A percentile compares a stretch with the other conserved stretches of the same genome.
Conservation (phyloP, 2,888 invertebrate genomes). For the Mesorhabditis spiculigera region DNA sequence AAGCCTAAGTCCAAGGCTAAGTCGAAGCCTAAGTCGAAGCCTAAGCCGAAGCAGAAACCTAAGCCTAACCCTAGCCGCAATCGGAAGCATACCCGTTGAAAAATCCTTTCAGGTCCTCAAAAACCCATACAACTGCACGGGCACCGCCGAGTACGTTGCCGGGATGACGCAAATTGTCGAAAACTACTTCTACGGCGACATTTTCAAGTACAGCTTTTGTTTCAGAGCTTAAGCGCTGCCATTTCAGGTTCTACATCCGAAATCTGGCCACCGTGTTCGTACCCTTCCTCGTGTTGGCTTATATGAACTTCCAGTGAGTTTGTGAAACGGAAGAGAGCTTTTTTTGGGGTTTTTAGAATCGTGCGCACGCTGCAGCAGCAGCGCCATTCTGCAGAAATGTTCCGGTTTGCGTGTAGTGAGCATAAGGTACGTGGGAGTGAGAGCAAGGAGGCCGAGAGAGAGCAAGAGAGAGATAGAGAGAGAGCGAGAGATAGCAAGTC, state of each 20-base stretch:
- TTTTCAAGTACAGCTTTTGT: conserved; percentile 26
- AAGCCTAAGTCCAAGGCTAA: too few relatives aligned
- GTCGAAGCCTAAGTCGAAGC: too few relatives aligned
- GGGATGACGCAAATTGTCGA: conserved; percentile 37
- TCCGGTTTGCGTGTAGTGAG: conserved; percentile 47
- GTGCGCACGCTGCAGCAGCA: conserved; percentile 47
- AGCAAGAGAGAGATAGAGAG: too few relatives aligned
- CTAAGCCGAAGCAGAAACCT: too few relatives aligned
- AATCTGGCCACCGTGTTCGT: conserved; percentile 53
- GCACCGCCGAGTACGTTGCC: conserved; percentile 41
- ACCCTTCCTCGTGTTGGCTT: conserved; percentile 48
- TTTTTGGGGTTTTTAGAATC: conserved; percentile 16
- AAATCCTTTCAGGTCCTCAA: conserved; percentile 29
- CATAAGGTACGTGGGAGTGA: conserved; percentile 40
- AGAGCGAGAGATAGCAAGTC: too few relatives aligned
- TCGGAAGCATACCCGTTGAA: neutral
- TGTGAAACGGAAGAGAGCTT: neutral
- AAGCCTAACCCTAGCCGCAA: too few relatives aligned
- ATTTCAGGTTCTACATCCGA: conserved; percentile 19
- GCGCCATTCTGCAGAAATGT: conserved; percentile 53
- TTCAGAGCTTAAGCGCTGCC: neutral
- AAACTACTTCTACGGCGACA: conserved; percentile 46
- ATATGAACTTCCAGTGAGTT: conserved; percentile 34
- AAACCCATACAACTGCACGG: conserved; percentile 43
- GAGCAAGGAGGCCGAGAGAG: too few relatives aligned